Evolutionary conservation across 2,113 vertebrate species (phyloP), one percentile per base, ranked within the genome.

Genomic region (Tautogolabrus adspersus): DNA sequence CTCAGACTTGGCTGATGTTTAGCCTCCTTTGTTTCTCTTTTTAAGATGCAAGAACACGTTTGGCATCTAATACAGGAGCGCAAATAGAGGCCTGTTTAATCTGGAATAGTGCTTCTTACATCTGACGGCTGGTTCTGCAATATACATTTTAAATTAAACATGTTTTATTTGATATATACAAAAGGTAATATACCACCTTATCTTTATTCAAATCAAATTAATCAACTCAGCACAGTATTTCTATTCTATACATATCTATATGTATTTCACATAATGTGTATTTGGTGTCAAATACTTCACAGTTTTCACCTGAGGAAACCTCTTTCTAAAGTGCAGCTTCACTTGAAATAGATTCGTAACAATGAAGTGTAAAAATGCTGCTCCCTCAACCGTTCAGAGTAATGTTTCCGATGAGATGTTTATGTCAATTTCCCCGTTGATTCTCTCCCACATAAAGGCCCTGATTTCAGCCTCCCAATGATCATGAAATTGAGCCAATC

Each of bases 401-500:
- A 85, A 87, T 86, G 78, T 63, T 84, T 79, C 67, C 67, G 73
- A 95, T 94, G 81, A 88, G 88, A 89, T 96, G 95, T 97, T 97
- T 96, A 91, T 96, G 94, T 93, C 96, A 95, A 95, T 96, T 94
- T 94, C 92, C 94, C 94, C 87, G 90, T 94, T 96, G 94, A 96
- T 95, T 92, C 92, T 93, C 94, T 94, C 95, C 89, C 96, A 95
- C 86, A 88, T 88, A 92, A 89, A 90, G 89, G 95, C 95, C 95
- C 92, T 94, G 95, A 91, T 92, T 96, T 95, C 93, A 93, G 95
- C 94, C 93, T 90, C 94, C 95, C 94, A 94, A 95, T 93, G 94
- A 96, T 96, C 95, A 88, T 95, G 96, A 96, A 96, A 96, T 94
- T 91, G 91, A 93, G 94, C 94, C 95, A 94, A 95, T 93, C 95